phyloP scores from a whole-genome alignment of 1,140 invertebrate genomes.

The Penaeus vannamei region DNA sequence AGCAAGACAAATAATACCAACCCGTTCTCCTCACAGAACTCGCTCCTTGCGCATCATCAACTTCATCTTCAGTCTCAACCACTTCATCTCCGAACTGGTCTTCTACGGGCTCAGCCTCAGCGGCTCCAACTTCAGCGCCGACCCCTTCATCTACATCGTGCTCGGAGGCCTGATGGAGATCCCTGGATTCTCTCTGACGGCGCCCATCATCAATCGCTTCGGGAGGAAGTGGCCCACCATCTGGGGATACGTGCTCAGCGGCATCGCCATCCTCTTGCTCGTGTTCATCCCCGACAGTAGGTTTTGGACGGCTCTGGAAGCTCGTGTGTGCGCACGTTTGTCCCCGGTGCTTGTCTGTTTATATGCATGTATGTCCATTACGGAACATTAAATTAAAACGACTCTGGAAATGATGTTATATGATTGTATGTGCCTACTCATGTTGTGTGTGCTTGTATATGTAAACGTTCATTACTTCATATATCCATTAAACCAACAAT shows the following conservation, averaged over 20 bases:
- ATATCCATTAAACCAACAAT: too few relatives aligned
- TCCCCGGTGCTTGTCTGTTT: too few relatives aligned
- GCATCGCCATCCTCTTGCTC: slow-evolving; percentile 45
- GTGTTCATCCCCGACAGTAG: slow-evolving; percentile 55
- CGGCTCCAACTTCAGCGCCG: slow-evolving; percentile 46
- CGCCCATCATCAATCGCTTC: slow-evolving; percentile 45
- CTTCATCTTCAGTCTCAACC: slow-evolving; percentile 43
- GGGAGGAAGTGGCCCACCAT: slow-evolving; percentile 46
- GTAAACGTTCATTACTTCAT: too few relatives aligned
- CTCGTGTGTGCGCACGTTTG: too few relatives aligned
- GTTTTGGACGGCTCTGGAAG: background rate
- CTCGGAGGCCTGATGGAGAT: slow-evolving; percentile 58
- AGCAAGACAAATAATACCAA: background rate
- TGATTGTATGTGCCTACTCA: too few relatives aligned
- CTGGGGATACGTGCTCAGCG: slow-evolving; percentile 35
- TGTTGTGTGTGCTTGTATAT: too few relatives aligned
- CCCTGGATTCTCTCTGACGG: slow-evolving; percentile 52
- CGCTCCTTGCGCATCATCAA: slow-evolving; percentile 32
- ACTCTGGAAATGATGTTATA: too few relatives aligned
- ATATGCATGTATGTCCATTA: too few relatives aligned
- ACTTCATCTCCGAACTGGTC: slow-evolving; percentile 48
- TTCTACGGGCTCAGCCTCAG: slow-evolving; percentile 58
- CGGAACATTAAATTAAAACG: background rate
- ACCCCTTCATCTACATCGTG: too few relatives aligned
- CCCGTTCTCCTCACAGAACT: slow-evolving; percentile 30